These are phyloP conservation scores for Melieria omissa DNA, from an alignment of 2,888 invertebrate genomes.

Conservation along the genomic window DNA sequence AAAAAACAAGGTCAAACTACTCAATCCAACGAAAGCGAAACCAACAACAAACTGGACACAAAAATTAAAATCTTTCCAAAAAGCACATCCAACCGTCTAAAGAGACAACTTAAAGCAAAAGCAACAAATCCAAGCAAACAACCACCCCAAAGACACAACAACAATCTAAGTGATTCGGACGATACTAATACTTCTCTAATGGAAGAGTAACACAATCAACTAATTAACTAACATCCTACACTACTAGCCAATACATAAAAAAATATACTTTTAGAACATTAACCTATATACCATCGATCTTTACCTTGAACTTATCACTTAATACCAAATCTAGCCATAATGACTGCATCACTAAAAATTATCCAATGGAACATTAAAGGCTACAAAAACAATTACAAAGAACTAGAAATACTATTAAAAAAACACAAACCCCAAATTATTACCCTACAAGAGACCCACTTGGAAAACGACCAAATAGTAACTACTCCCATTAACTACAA, in stretches of 20 bases:
- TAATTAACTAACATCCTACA: no score
- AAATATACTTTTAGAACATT: no score
- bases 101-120: constrained; percentile 5
- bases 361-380: constrained; percentile 24
- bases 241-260: no score
- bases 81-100: not conserved
- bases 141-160: no score
- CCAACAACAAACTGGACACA: constrained; percentile 1
- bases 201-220: no score
- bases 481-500: constrained; percentile 36
- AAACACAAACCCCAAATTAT: constrained; percentile 12
- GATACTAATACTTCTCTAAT: no score
- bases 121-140: not conserved
- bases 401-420: not conserved
- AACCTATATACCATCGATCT: no score
- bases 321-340: not conserved
- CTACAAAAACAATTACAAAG: constrained; percentile 13
- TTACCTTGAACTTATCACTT: no score
- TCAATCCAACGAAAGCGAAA: not conserved
- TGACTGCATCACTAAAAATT: not conserved
- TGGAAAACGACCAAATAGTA: constrained; percentile 4
- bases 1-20: no score
- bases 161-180: no score
- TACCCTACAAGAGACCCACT: constrained; percentile 17
- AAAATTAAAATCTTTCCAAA: not conserved